These are phyloP conservation scores for Caenorhabditis elegans DNA, from an alignment of 1,140 invertebrate genomes.

Conservation along the genomic window DNA sequence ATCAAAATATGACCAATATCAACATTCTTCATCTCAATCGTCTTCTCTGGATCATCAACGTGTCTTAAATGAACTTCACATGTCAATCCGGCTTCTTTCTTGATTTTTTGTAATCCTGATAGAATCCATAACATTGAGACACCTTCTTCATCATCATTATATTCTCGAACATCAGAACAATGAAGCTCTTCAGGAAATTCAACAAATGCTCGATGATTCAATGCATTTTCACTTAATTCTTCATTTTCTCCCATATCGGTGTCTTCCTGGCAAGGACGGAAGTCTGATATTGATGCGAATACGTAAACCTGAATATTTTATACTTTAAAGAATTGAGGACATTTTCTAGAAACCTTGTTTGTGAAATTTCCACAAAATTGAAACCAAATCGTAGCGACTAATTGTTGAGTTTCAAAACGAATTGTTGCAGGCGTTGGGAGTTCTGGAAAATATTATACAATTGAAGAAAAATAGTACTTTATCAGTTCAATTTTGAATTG, in stretches of 20 bases:
- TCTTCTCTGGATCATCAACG: conserved; percentile 37
- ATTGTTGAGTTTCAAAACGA: conserved; percentile 52
- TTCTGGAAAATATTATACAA: no score
- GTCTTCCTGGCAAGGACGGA: conserved; percentile 35
- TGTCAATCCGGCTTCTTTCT: conserved; percentile 54
- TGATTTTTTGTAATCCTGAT: conserved; percentile 56
- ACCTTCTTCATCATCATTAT: conserved; percentile 60
- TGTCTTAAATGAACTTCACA: conserved; percentile 52
- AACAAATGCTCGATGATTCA: conserved; percentile 57
- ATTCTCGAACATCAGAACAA: conserved; percentile 50
- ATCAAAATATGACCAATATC: conserved; percentile 61
- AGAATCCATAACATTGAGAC: conserved; percentile 59
- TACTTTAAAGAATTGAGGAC: neutral
- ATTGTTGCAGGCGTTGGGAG: conserved; percentile 60
- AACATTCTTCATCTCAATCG: conserved; percentile 49
- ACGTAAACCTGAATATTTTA: conserved; percentile 52
- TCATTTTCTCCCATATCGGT: conserved; percentile 41
- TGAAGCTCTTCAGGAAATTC: conserved; percentile 54
- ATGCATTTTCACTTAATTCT: conserved; percentile 52
- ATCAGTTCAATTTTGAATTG: no score
- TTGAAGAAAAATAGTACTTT: no score
- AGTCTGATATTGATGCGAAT: conserved; percentile 59
- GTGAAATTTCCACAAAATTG: conserved; percentile 66
- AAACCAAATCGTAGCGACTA: conserved; percentile 65
- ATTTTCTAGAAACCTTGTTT: conserved; percentile 49